Base-by-base conservation (phyloP, 2,888 invertebrate genomes). In the Altica lythri region DNA sequence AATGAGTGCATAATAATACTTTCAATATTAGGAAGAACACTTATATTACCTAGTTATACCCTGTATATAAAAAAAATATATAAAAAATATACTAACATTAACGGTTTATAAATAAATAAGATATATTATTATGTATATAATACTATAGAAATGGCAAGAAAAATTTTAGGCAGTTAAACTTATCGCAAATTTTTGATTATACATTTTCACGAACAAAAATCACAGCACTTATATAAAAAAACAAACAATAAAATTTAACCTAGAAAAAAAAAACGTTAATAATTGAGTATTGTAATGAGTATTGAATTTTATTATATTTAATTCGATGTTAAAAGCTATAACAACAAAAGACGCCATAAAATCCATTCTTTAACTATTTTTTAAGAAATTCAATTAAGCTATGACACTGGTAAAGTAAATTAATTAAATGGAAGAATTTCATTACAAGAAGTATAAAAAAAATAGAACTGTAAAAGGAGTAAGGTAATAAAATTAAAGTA, bases 81-180 rank as follows among this genome's bases (percentile, higher is more conserved):
- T 58, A 62, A 60, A 61, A 59, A 64, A 59, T 61, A 66, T 57
- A 57, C 61, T 60, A 66, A 65, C 63, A 61, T 63, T 40, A 40
- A 40, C 40, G 40, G 68, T 67, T 47, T 63, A 69, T 68, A 66
- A 67, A 64, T 64, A 64, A 68, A 65, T 64, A 64, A 47, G 59
- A 69, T 66, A 69, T 67, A n/a, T n/a, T n/a, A n/a, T n/a, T n/a
- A n/a, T n/a, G n/a, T n/a, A n/a, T n/a, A 59, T 61, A 63, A 73
- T 74, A 75, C 74, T 75, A 76, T 75, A 76, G 75, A 74, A 75
- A 77, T 77, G 77, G 77, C 77, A 76, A 77, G 77, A 76, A 72
- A 75, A 71, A 72, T 70, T 74, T 74, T 73, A 73, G 74, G 74
- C 74, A 73, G 68, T 67, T 68, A 66, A 60, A 63, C 60, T 63